A percentile compares a stretch with the other conserved stretches of the same genome.
phyloP scores from a whole-genome alignment of 2,113 vertebrate species.

The Patagioenas fasciata region DNA sequence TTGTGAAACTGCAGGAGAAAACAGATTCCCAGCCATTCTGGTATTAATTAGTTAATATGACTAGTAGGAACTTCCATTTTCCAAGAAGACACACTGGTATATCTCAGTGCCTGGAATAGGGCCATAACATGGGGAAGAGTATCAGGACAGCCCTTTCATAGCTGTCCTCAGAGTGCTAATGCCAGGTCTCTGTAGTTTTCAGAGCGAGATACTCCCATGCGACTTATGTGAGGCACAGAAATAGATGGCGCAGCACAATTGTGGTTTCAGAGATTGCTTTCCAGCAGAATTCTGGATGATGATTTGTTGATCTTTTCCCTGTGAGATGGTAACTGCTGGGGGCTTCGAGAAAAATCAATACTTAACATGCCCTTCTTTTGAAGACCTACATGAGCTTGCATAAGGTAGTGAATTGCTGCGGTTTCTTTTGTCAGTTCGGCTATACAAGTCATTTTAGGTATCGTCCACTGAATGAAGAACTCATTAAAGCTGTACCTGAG shows the following conservation, averaged over 20 bases:
- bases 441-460: neutral
- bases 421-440: neutral
- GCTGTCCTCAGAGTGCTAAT: rapidly evolving
- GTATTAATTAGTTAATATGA: neutral
- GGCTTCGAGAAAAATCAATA: neutral
- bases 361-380: neutral
- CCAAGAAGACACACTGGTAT: neutral
- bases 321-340: neutral
- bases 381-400: neutral
- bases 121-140: neutral
- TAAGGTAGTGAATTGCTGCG: neutral
- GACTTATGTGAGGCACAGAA: neutral
- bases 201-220: neutral
- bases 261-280: neutral
- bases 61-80: neutral
- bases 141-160: neutral
- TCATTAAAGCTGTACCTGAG: neutral
- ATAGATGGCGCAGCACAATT: neutral
- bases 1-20: neutral
- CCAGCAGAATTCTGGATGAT: neutral
- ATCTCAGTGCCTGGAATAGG: neutral
- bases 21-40: neutral
- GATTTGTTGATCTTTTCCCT: neutral
- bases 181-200: neutral
- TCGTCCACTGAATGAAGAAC: neutral